Evolutionary conservation across 1,140 invertebrate genomes (phyloP), one percentile per base, ranked within the genome.

Genomic region (Matsumurasca onukii): DNA sequence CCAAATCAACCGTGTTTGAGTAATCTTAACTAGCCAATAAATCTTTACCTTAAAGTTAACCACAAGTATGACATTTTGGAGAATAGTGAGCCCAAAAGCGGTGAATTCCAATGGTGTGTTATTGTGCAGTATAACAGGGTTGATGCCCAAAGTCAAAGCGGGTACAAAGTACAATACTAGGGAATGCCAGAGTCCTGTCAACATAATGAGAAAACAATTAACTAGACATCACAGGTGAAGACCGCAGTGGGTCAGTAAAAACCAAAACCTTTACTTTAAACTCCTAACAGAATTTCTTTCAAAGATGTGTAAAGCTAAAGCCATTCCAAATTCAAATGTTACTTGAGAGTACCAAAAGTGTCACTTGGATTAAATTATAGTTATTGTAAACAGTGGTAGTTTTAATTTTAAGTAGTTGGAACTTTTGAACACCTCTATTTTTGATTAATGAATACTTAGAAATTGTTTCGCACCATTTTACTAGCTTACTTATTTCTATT

Each of bases 131-230:
- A 79, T 71, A 48, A 78, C 73, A 9, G 80, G 75, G 71, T 82
- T 80, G 0, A 78, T 77, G 12, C 17, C 20, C 72, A 82, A 80
- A 15, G 78, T 71, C 48, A 78, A 70, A 59, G 77, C 80, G n/a
- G 81, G 71, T 22, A 82, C 77, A 76, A 84, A 87, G 75, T 83
- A 88, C 48, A 82, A 78, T 2, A 82, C 78, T 24, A 77, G 20
- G 0, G 82, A 77, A 70, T 88, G 86, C 85, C 85, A 88, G 15
- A 86, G 31, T 25, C 81, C 86, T 82, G 73, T 45, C n/a, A 12
- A 20, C 12, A 3, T 12, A n/a, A n/a, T 15, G 12, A 15, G 20
- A 24, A 22, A 52, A n/a, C 49, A 52, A 52, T 12, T 52, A 52
- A n/a, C 20, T 15, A 52, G 22, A 52, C 22, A n/a, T 52, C 22